Base-by-base conservation (phyloP, 2,888 invertebrate species). In the Amorpha juglandis region DNA sequence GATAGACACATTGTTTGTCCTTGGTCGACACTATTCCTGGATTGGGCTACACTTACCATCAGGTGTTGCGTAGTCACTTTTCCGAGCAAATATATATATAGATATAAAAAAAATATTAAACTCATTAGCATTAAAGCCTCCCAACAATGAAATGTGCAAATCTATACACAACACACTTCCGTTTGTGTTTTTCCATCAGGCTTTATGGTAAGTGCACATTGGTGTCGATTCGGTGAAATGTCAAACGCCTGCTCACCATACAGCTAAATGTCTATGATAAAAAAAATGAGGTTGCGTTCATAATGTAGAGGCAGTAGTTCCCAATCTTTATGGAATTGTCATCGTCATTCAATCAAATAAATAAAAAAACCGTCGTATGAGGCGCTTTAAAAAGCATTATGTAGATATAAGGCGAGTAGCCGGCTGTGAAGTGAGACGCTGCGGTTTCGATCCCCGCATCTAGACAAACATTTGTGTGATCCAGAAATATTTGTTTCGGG, bases 221-320 rank as follows among this genome's bases (percentile, higher is more conserved):
- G 76, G 79, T 81, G 83, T 76, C 82, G 72, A 69, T 74, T 74
- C 71, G 68, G 63, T 67, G 62, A 81, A 86, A 86, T 87, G 86
- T 78, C 86, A 83, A 72, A 67, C 64, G 58, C 47, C 33, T 53
- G 58, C 50, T n/a, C 45, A 45, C 35, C 42, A 64, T 64, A 16
- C 42, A 53, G 50, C 45, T 21, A 63, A 63, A 63, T 63, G 63
- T 64, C 64, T 33, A 58, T 58, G 64, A 21, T 47, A 65, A 65
- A 58, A n/a, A 64, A 58, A 65, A 65, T 58, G 35, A 65, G 64
- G 64, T 50, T 48, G 55, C 53, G 47, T 19, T 47, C 64, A 55
- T 58, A 42, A 58, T 58, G 19, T 38, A 11, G 0, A 14, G 9
- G 27, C 70, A 68, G 69, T 72, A 70, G 68, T 58, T 58, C 58